A percentile compares a stretch with the other conserved stretches of the same genome.
Evolutionary conservation across 2,113 vertebrate species (phyloP).

Genomic region (Geococcyx californianus): DNA sequence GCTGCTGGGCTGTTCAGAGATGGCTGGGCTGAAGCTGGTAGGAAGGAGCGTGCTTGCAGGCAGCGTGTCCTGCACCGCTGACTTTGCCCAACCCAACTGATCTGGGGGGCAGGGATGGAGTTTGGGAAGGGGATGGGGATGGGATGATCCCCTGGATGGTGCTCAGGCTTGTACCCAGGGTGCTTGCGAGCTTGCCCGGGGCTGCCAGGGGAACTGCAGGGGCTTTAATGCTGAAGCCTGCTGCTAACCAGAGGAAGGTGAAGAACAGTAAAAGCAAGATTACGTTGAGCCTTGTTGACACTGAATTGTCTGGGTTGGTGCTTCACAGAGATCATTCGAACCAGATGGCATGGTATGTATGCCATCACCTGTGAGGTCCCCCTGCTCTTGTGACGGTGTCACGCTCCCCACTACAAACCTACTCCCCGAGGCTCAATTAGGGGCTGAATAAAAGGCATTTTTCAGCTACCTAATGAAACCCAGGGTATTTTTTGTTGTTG

Average conservation of each 20-base stretch:
- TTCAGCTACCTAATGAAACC: neutral
- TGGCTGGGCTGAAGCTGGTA: neutral
- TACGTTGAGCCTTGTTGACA: neutral
- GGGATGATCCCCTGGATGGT: too few relatives aligned
- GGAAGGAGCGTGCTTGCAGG: neutral
- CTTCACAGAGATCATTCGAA: too few relatives aligned
- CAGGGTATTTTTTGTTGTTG: neutral
- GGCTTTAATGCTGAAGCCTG: neutral
- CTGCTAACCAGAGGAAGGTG: neutral
- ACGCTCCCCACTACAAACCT: neutral
- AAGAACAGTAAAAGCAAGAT: neutral
- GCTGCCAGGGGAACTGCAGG: neutral
- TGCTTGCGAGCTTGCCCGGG: neutral
- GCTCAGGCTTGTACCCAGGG: neutral
- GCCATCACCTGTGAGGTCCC: neutral
- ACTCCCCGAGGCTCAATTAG: rapidly evolving
- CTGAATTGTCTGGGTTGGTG: neutral
- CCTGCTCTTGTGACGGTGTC: neutral
- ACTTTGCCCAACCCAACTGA: too few relatives aligned
- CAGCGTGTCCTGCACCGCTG: too few relatives aligned
- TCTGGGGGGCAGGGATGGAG: too few relatives aligned
- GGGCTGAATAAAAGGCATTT: neutral
- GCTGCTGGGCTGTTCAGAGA: neutral
- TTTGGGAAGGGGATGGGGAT: neutral
- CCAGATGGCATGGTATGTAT: rapidly evolving